Percentiles rank a stretch among this genome's conserved stretches.
phyloP scores from a whole-genome alignment of 2,113 vertebrate species.

The Prunella himalayana region DNA sequence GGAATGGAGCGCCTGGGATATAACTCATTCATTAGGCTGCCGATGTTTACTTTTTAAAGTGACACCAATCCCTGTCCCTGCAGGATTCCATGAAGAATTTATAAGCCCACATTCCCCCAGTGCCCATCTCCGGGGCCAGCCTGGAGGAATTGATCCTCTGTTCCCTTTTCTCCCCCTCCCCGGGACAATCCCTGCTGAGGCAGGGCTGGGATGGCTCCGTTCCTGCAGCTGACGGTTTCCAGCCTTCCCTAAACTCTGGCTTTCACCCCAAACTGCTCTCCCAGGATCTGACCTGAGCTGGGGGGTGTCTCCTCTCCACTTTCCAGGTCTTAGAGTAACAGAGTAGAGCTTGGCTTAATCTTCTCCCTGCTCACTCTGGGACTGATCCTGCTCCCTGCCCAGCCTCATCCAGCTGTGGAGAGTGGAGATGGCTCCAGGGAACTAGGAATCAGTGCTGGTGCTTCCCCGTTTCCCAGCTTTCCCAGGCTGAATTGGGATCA shows the following conservation, averaged over 20 bases:
- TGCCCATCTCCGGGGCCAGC: background rate
- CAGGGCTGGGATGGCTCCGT: background rate
- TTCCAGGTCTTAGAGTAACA: background rate
- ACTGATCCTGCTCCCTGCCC: background rate
- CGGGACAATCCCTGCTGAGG: background rate
- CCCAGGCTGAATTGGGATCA: rapidly evolving
- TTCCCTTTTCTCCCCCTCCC: background rate
- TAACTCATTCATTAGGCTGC: slow-evolving; percentile 68
- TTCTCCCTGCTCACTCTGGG: no score
- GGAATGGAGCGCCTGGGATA: slow-evolving; percentile 61
- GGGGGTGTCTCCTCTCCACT: background rate
- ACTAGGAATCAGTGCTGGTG: background rate
- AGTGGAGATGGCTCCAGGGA: background rate
- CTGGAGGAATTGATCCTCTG: background rate
- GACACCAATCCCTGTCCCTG: slow-evolving; percentile 51
- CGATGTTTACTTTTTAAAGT: slow-evolving; percentile 63
- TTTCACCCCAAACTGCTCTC: background rate
- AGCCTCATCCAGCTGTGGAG: background rate
- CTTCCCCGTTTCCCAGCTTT: background rate
- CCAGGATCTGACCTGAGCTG: background rate
- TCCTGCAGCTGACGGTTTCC: background rate
- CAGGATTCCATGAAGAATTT: slow-evolving; percentile 50
- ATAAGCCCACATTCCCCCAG: background rate
- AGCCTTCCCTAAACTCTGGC: background rate
- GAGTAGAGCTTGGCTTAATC: background rate